Percentiles rank a stretch among this genome's conserved stretches.
These are phyloP conservation scores for Seira musarum DNA, from an alignment of 2,888 invertebrate species.

Conservation along the genomic window DNA sequence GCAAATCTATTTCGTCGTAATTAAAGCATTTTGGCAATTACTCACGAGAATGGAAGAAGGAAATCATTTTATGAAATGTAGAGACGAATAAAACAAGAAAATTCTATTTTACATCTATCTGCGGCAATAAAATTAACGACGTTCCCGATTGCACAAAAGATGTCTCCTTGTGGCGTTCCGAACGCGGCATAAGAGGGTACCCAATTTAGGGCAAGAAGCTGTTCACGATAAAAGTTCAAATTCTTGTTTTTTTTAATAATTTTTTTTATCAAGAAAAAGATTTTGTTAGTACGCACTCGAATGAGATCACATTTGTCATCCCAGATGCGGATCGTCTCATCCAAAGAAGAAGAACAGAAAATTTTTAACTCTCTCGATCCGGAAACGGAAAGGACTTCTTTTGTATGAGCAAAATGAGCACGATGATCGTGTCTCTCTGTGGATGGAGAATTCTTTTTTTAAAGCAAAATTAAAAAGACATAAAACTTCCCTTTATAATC, in stretches of 20 bases:
- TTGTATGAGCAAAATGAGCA: conserved; percentile 57
- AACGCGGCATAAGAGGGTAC: conserved; percentile 61
- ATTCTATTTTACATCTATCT: conserved; percentile 62
- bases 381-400: conserved; percentile 65
- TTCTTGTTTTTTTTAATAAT: neutral
- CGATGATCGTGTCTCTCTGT: conserved; percentile 66
- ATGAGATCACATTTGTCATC: conserved; percentile 65
- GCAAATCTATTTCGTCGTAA: too few relatives aligned
- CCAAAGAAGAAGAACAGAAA: conserved; percentile 66
- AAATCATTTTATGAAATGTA: neutral
- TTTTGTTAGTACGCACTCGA: conserved; percentile 47
- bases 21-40: neutral
- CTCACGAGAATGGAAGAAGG: neutral
- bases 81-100: neutral
- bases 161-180: conserved; percentile 66
- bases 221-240: neutral
- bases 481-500: conserved; percentile 39
- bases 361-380: conserved; percentile 59
- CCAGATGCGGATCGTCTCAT: conserved; percentile 68
- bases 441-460: conserved; percentile 12
- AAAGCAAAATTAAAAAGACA: conserved; percentile 25
- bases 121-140: conserved; percentile 62
- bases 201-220: conserved; percentile 66
- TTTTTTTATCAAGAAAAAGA: neutral
- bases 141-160: conserved; percentile 66